A percentile compares a stretch with the other conserved stretches of the same genome.
These are phyloP conservation scores for Dromiciops gliroides DNA, from an alignment of 2,113 vertebrate species.

Conservation along the genomic window DNA sequence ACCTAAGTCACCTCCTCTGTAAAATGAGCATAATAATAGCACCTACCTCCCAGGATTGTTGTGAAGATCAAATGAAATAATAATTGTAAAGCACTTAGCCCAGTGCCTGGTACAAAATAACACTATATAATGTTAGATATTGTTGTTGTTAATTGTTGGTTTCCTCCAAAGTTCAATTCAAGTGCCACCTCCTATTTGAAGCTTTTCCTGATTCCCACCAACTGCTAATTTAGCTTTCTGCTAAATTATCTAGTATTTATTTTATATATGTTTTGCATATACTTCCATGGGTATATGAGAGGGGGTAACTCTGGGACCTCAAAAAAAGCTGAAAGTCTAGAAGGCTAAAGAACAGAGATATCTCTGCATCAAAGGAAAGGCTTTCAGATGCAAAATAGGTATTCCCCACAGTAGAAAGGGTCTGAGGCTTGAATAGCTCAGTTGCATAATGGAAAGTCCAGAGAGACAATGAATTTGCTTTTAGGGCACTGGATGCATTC, in stretches of 20 bases:
- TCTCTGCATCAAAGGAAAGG: not conserved
- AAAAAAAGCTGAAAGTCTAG: not conserved
- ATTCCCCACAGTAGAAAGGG: not conserved
- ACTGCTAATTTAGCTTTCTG: not conserved
- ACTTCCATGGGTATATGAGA: not conserved
- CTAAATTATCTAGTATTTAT: not conserved
- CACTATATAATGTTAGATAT: not conserved
- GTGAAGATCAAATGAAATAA: not conserved
- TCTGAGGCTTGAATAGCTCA: not conserved
- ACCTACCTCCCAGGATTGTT: not conserved
- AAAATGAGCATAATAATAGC: too few species aligned
- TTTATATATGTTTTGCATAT: not conserved
- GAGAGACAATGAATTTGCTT: not conserved
- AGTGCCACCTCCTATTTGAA: not conserved
- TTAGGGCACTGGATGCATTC: not conserved
- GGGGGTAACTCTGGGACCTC: not conserved
- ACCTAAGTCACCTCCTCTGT: too few species aligned
- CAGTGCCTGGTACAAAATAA: not conserved
- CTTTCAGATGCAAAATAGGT: not conserved
- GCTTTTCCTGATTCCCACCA: not conserved
- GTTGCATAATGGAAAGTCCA: not conserved
- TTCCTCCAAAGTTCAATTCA: not conserved
- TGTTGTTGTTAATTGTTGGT: not conserved
- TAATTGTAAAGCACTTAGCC: not conserved
- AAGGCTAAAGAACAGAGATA: not conserved